A percentile compares a stretch with the other conserved stretches of the same genome.
Conservation (phyloP, 2,888 invertebrate species). For the Polyploca ridens region DNA sequence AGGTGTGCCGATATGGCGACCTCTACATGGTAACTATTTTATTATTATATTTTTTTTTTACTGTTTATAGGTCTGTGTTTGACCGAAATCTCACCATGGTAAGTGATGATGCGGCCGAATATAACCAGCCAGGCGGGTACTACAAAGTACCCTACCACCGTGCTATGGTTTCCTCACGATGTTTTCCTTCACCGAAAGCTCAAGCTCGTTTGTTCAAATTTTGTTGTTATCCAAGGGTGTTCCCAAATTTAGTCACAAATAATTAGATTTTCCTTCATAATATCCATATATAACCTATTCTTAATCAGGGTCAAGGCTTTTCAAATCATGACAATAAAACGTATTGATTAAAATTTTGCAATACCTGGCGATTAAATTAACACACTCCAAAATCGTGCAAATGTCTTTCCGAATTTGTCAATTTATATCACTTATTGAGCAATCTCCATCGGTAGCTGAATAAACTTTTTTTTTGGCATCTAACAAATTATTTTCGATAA, state of each 20-base stretch:
- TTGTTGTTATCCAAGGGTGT: background rate
- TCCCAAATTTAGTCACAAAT: no score
- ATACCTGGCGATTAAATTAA: slow-evolving; percentile 1
- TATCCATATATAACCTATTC: background rate
- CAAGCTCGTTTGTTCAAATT: no score
- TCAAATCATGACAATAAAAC: background rate
- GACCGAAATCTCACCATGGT: no score
- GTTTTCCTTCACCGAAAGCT: no score
- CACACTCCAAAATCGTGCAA: background rate
- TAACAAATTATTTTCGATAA: background rate
- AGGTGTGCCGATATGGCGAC: slow-evolving; percentile 81
- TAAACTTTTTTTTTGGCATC: background rate
- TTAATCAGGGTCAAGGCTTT: slow-evolving; percentile 16
- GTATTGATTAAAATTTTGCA: background rate
- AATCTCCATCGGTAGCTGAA: background rate
- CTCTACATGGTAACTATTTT: slow-evolving; percentile 73
- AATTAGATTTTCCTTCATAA: background rate
- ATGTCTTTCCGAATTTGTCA: slow-evolving; percentile 5
- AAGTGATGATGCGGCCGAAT: no score
- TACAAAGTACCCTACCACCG: no score
- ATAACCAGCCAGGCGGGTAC: no score
- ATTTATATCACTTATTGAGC: slow-evolving; percentile 3
- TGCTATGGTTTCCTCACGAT: no score
- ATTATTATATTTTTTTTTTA: no score
- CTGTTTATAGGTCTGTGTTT: no score